Base-by-base conservation (phyloP, 1,140 invertebrate genomes). In the Bombus impatiens region DNA sequence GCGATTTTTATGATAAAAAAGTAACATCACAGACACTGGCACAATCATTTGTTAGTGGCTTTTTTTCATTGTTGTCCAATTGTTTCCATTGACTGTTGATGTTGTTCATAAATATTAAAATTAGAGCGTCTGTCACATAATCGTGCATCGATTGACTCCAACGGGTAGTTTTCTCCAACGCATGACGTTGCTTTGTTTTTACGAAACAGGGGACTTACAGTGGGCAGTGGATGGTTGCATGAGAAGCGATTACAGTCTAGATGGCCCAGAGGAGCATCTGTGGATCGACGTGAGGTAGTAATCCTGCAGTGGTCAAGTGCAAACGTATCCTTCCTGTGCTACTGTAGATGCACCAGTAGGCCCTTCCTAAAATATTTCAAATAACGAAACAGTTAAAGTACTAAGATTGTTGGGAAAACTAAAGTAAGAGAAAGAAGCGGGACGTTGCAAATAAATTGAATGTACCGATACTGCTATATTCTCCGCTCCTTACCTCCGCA, bases 171-270 rank as follows among this genome's bases (percentile, higher is more conserved):
- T 80, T 83, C 89, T 90, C 65, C 84, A 84, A 82, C 84, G 62
- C 77, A 77, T 88, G 42, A 88, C 68, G 77, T 74, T 90, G 88
- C 71, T 90, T 90, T 90, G 89, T 67, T 86, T 88, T 88, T 90
- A 90, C 65, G 87, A 88, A 88, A 90, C 81, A 89, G 88, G 86
- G 87, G 86, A 93, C 89, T 94, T 93, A 94, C 91, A 92, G 91
- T 93, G 92, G 93, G 94, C 94, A 94, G 93, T 94, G 92, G 91
- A 93, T 91, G 92, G 88, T 93, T 90, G 89, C 88, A 88, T 88
- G 92, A 93, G 79, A 92, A 93, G 90, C 92, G 93, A 92, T 93
- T 94, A 92, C 92, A 92, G 90, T 93, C 92, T 92, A 93, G 89
- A 91, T 90, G 93, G 86, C 89, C 91, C 91, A 87, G 91, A 90